Evolutionary conservation across 23 tunicate species (phyloP).

Genomic region (Botrylloides violaceus): DNA sequence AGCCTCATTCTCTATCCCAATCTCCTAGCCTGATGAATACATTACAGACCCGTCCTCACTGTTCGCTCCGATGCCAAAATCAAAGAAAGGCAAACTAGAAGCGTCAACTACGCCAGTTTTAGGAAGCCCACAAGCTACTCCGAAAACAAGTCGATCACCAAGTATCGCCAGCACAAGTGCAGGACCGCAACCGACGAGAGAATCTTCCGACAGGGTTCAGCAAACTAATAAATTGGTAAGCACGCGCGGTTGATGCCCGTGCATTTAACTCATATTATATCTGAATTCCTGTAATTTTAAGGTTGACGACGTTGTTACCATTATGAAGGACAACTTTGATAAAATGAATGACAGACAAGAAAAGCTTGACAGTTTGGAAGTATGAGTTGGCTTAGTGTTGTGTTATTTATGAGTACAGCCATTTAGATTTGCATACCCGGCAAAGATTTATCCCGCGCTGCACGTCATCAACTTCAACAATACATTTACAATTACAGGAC

Average conservation of each 20-base stretch:
- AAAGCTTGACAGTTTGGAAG: slow-evolving; percentile 34
- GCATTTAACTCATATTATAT: too few species aligned
- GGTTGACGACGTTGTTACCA: slow-evolving; percentile 42
- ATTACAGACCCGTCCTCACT: slow-evolving; percentile 8
- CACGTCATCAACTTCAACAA: neutral
- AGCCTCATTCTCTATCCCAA: too few species aligned
- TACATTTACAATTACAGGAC: slow-evolving; percentile 10
- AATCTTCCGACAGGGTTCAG: neutral
- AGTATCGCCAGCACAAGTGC: slow-evolving; percentile 8
- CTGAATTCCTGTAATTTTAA: too few species aligned
- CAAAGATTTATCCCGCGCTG: too few species aligned
- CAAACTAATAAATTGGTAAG: slow-evolving; percentile 18
- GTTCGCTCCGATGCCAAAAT: slow-evolving; percentile 14
- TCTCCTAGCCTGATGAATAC: too few species aligned
- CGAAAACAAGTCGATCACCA: slow-evolving; percentile 8
- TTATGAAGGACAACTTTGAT: slow-evolving; percentile 34
- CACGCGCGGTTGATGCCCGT: too few species aligned
- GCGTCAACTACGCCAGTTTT: slow-evolving; percentile 62
- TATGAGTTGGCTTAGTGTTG: neutral
- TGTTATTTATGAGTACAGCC: too few species aligned
- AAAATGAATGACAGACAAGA: slow-evolving; percentile 31
- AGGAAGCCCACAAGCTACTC: slow-evolving; percentile 6
- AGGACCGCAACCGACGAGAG: too few species aligned
- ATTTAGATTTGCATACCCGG: too few species aligned
- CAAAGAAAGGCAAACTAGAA: slow-evolving; percentile 20